These are phyloP conservation scores for Poecilia latipinna DNA, from an alignment of 2,113 vertebrate species.

Conservation along the genomic window DNA sequence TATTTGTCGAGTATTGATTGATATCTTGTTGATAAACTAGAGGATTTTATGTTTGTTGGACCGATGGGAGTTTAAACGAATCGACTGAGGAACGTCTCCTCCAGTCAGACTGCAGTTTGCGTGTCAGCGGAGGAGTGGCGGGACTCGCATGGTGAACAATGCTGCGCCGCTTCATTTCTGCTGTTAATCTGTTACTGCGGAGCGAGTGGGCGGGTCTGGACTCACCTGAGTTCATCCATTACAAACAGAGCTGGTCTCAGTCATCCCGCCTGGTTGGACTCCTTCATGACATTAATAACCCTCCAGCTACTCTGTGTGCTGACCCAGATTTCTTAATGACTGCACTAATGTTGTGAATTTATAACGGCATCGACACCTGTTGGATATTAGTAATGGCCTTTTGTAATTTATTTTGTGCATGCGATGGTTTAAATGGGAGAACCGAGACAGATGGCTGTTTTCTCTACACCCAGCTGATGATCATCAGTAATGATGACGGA, in stretches of 20 bases:
- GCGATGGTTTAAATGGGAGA: slow-evolving; percentile 33
- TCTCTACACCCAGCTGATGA: background rate
- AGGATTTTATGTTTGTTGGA: no score
- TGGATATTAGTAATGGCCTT: slow-evolving; percentile 44
- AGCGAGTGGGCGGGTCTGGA: slow-evolving; percentile 10
- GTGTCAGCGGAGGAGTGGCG: no score
- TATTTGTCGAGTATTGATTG: no score
- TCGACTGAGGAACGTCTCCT: no score
- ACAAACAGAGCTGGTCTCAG: slow-evolving; percentile 7
- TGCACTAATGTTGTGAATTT: slow-evolving; percentile 45
- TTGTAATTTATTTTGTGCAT: slow-evolving; percentile 30
- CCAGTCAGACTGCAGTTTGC: no score
- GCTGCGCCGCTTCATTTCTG: no score
- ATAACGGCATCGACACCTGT: slow-evolving; percentile 35
- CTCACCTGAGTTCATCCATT: slow-evolving; percentile 39
- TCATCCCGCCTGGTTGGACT: slow-evolving; percentile 18
- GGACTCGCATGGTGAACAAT: no score
- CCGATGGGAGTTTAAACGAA: no score
- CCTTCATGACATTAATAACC: slow-evolving; percentile 38
- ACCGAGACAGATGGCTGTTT: slow-evolving; percentile 11
- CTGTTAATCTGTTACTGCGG: background rate
- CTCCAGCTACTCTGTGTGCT: background rate
- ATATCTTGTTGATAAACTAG: no score
- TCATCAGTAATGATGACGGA: slow-evolving; percentile 16
- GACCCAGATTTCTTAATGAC: slow-evolving; percentile 55